Base-by-base conservation (phyloP, 1,140 invertebrate species). In the Chironomus striatipennis region DNA sequence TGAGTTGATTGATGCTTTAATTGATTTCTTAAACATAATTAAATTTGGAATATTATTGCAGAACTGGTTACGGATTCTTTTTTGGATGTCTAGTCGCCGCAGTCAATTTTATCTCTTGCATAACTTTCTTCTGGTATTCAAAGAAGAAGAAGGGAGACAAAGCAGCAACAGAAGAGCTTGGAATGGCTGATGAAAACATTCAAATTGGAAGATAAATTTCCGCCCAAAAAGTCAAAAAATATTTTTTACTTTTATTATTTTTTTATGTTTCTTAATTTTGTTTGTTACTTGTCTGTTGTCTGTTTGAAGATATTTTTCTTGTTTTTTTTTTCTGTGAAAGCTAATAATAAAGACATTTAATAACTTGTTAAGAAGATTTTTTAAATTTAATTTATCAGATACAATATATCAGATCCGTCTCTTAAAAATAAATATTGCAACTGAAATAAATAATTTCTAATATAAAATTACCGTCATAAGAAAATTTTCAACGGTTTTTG, bases 91-190 rank as follows among this genome's bases (percentile, higher is more conserved):
- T 92, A 74, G 90, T 91, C 1, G 93, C 94, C 74, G 81, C 88
- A 6, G 84, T 89, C n/a, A 92, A 90, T 80, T 79, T 92, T 10
- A 76, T 89, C 20, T 86, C 90, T 6, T 90, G 90, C 5, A 84
- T 88, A 24, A 85, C 88, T 65, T 95, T 95, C 80, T 87, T 95
- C 73, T 84, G 91, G 78, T 93, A 89, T 78, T 95, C 93, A 0
- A 87, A 90, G 73, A 95, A 95, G 75, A 87, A 91, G 79, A 95
- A 95, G 84, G 89, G 92, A 9, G 88, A 91, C 76, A 91, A 92
- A 78, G 91, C 91, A 7, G 88, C 89, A 0, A 90, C 87, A 20
- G 92, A 93, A 77, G 90, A 92, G 78, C 83, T 92, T 18, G 91
- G 90, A 0, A 89, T 92, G 87, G 91, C 92, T 20, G 93, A 95